Evolutionary conservation across 2,113 vertebrate species (phyloP).

Genomic region (Falcunculus frontatus): DNA sequence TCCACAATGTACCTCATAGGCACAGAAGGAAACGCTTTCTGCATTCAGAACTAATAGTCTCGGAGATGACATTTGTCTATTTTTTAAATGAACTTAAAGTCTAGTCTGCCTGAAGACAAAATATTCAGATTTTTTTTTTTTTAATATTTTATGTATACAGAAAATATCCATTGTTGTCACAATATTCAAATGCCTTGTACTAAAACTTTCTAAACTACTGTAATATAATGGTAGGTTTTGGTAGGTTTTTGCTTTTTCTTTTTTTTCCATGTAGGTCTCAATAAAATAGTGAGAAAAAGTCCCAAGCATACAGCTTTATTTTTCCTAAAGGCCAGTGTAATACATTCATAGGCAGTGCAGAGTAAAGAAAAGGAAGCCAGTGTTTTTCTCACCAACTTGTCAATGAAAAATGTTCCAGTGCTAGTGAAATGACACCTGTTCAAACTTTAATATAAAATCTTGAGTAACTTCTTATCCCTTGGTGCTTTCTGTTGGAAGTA

Average conservation of each 20-base stretch:
- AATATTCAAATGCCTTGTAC: neutral
- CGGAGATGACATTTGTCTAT: neutral
- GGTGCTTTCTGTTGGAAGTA: neutral
- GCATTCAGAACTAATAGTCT: neutral
- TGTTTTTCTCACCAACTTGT: neutral
- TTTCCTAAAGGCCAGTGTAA: neutral
- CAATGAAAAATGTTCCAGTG: constrained; percentile 29
- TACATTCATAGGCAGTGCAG: neutral
- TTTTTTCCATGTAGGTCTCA: neutral
- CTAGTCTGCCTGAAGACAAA: neutral
- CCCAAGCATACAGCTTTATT: neutral
- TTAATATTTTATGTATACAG: neutral
- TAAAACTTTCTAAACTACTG: neutral
- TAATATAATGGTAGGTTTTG: neutral
- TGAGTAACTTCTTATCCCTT: constrained; percentile 26
- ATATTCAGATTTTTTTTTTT: neutral
- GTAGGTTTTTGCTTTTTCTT: neutral
- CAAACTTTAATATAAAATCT: constrained; percentile 46
- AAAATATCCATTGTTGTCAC: neutral
- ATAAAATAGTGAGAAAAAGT: neutral
- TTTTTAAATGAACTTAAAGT: constrained; percentile 9
- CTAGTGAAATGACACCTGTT: constrained; percentile 25
- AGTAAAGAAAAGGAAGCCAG: neutral
- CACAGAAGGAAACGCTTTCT: constrained; percentile 5
- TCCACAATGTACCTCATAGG: neutral